These are phyloP conservation scores for Astreopora myriophthalma DNA, from an alignment of 64 coral and sea anemone genomes.

Conservation along the genomic window DNA sequence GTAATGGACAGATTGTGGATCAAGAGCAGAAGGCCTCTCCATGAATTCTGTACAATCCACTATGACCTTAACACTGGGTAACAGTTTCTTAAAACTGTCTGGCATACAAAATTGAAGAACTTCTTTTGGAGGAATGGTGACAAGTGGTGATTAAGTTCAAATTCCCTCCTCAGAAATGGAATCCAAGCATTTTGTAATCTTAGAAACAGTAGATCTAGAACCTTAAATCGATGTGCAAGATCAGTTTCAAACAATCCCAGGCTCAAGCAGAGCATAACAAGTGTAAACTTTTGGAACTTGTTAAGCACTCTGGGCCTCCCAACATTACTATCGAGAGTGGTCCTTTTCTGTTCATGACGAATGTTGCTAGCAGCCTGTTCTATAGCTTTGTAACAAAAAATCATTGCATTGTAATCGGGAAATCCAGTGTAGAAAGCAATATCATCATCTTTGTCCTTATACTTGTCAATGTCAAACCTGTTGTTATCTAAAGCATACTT, in stretches of 20 bases:
- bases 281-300: conserved; percentile 3
- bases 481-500: too few species aligned
- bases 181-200: not conserved
- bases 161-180: not conserved
- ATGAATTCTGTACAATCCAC: not conserved
- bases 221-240: conserved; percentile 42
- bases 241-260: conserved; percentile 47
- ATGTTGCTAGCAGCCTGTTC: conserved; percentile 13
- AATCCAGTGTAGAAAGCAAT: too few species aligned
- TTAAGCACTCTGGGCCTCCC: not conserved
- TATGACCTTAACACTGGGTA: not conserved
- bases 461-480: too few species aligned
- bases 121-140: not conserved
- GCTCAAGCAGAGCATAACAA: not conserved
- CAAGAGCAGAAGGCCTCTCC: conserved; percentile 31
- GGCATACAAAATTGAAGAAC: not conserved
- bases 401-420: too few species aligned
- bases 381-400: conserved; percentile 4
- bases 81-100: not conserved
- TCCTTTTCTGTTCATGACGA: not conserved
- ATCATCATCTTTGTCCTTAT: too few species aligned
- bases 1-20: conserved; percentile 26
- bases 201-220: conserved; percentile 16
- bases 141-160: not conserved
- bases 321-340: not conserved